Evolutionary conservation across 1,140 invertebrate genomes (phyloP).

Genomic region (Orchesella cincta): DNA sequence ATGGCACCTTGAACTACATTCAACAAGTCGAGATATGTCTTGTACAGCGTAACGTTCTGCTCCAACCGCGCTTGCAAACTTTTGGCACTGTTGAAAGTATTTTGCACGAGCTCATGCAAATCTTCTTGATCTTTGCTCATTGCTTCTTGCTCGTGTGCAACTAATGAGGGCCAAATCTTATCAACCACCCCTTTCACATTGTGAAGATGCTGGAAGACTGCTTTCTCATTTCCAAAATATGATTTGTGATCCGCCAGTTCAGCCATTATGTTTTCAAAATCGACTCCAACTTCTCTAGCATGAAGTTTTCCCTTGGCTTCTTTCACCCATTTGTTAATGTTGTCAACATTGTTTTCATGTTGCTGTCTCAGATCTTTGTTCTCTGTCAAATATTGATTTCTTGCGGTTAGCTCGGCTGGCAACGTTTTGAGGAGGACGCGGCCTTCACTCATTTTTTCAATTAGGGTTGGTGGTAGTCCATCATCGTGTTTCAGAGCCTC

Average conservation of each 20-base stretch:
- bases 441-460: conserved; percentile 81
- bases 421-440: conserved; percentile 73
- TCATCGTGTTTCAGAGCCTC: conserved; percentile 72
- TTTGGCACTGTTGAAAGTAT: conserved; percentile 77
- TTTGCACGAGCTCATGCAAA: conserved; percentile 75
- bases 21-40: conserved; percentile 72
- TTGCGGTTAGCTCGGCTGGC: conserved; percentile 75
- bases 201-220: conserved; percentile 76
- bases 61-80: conserved; percentile 73
- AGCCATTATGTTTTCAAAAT: conserved; percentile 71
- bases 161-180: conserved; percentile 81
- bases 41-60: conserved; percentile 75
- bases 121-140: conserved; percentile 75
- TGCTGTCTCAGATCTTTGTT: conserved; percentile 77
- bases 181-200: conserved; percentile 79
- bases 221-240: conserved; percentile 73
- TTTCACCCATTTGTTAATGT: conserved; percentile 79
- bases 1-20: conserved; percentile 73
- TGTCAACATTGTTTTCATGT: conserved; percentile 71
- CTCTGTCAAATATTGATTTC: conserved; percentile 74
- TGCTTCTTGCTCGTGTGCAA: conserved; percentile 75
- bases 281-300: conserved; percentile 77
- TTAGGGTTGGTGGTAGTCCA: conserved; percentile 72
- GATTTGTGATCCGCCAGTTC: background rate
- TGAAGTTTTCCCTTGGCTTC: conserved; percentile 77